These are phyloP conservation scores for Vandiemenella viatica DNA, from an alignment of 2,888 invertebrate species.

Conservation along the genomic window DNA sequence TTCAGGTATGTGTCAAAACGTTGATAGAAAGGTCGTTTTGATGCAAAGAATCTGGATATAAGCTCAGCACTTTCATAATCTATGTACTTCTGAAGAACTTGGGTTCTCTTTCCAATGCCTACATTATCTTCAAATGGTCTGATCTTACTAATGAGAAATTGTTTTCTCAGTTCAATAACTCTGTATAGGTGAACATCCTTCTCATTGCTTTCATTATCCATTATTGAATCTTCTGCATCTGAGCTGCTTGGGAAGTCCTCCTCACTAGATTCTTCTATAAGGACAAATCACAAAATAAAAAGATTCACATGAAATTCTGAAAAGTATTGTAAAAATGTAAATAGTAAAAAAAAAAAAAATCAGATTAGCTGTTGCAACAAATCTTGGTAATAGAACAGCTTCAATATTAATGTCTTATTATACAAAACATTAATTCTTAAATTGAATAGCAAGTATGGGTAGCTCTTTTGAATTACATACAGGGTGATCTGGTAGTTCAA, in stretches of 20 bases:
- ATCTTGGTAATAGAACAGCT: too few species aligned
- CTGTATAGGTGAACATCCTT: slow-evolving; percentile 26
- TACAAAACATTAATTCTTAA: too few species aligned
- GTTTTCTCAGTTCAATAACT: slow-evolving; percentile 69
- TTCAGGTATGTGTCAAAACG: slow-evolving; percentile 87
- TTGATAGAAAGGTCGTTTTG: slow-evolving; percentile 93
- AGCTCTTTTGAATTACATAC: too few species aligned
- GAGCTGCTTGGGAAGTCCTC: slow-evolving; percentile 22
- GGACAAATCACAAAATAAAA: background rate
- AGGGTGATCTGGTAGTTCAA: too few species aligned
- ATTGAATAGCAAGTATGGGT: too few species aligned
- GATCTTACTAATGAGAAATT: slow-evolving; percentile 70
- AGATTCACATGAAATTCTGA: too few species aligned
- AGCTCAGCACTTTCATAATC: slow-evolving; percentile 84
- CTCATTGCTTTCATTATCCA: slow-evolving; percentile 6
- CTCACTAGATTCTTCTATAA: slow-evolving; percentile 22
- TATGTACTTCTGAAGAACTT: slow-evolving; percentile 80
- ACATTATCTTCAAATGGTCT: slow-evolving; percentile 54
- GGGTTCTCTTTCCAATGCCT: slow-evolving; percentile 58
- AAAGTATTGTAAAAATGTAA: background rate
- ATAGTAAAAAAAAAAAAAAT: background rate
- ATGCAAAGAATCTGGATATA: slow-evolving; percentile 83
- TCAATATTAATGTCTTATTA: too few species aligned
- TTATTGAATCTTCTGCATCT: slow-evolving; percentile 20
- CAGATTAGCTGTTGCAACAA: too few species aligned